Evolutionary conservation across 2,888 invertebrate species (phyloP).

Genomic region (Andricus curvator): DNA sequence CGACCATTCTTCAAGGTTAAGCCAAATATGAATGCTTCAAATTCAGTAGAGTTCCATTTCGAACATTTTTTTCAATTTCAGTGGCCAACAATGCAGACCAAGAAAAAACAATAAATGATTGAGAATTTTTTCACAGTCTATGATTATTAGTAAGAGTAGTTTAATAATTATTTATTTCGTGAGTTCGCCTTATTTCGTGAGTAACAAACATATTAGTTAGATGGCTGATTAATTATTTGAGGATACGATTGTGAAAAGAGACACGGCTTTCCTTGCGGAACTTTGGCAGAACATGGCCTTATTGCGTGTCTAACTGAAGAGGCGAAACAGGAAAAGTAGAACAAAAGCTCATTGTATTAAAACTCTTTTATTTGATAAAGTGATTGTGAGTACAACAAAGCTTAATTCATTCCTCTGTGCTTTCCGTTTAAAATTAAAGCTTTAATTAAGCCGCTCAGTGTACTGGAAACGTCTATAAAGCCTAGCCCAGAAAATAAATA

Average conservation of each 20-base stretch:
- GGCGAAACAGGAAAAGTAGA: background rate
- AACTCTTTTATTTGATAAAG: background rate
- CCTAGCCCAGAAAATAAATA: background rate
- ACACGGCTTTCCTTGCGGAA: background rate
- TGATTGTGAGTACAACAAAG: background rate
- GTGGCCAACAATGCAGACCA: too few species aligned
- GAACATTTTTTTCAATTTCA: too few species aligned
- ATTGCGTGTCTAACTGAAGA: conserved; percentile 15
- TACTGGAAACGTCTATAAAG: background rate
- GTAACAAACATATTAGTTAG: background rate
- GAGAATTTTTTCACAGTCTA: too few species aligned
- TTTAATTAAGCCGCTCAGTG: background rate
- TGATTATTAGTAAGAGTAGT: too few species aligned
- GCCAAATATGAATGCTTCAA: too few species aligned
- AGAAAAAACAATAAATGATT: too few species aligned
- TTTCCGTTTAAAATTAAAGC: background rate
- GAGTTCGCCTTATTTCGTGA: background rate
- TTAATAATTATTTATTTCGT: too few species aligned
- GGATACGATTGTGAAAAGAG: conserved; percentile 21
- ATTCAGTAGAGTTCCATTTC: too few species aligned
- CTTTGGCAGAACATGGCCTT: conserved; percentile 6
- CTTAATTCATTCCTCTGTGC: background rate
- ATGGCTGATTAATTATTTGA: conserved; percentile 14
- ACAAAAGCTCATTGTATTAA: background rate
- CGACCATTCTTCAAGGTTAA: too few species aligned